Conservation (phyloP, 2,113 vertebrate species). For the Pelecanoides urinatrix region DNA sequence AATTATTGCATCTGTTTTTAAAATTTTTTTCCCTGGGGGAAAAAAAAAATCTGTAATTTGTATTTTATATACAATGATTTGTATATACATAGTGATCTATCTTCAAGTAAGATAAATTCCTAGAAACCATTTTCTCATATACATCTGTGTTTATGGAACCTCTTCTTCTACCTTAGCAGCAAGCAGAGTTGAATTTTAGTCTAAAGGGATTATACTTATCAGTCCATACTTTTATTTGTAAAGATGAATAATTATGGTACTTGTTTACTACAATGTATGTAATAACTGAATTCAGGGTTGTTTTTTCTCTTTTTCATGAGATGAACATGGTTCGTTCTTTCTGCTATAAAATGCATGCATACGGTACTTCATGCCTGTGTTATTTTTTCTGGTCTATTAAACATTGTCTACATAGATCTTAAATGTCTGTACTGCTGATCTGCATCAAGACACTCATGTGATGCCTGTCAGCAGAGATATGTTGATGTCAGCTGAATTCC, state of each 20-base stretch:
- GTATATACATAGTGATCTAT: background rate
- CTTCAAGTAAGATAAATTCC: background rate
- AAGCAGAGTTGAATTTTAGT: background rate
- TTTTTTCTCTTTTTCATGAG: background rate
- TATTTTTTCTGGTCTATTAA: background rate
- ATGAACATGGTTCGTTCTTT: background rate
- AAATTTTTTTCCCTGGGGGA: accelerated
- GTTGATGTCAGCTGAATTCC: background rate
- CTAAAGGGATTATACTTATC: background rate
- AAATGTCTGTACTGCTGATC: background rate
- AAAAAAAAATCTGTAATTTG: background rate
- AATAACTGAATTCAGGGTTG: background rate
- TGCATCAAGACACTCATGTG: background rate
- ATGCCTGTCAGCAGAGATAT: background rate
- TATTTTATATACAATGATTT: background rate
- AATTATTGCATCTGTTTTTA: background rate
- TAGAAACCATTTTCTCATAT: background rate
- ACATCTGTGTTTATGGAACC: background rate
- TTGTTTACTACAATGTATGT: background rate
- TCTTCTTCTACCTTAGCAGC: background rate
- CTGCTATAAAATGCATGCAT: background rate
- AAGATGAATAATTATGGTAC: background rate
- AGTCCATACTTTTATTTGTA: background rate
- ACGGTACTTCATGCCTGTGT: background rate
- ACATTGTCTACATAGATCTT: background rate